Conservation (phyloP, 23 tunicate genomes). For the Styela clava region DNA sequence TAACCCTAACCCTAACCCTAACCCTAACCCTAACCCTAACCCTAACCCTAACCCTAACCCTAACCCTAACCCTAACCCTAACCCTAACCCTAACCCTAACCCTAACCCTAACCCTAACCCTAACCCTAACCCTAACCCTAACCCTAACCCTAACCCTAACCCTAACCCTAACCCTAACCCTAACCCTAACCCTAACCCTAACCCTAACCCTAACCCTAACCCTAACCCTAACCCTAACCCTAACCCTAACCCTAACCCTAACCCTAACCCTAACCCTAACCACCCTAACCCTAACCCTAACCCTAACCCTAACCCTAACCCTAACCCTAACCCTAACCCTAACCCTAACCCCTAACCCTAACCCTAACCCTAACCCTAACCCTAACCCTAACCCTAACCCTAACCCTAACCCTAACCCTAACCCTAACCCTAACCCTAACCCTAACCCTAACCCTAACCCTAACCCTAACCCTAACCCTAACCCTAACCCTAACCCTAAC, state of each 20-base stretch:
- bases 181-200: slow-evolving; percentile 90
- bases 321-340: slow-evolving; percentile 87
- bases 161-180: slow-evolving; percentile 88
- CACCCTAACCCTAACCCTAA: no score
- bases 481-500: no score
- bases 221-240: slow-evolving; percentile 97
- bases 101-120: no score
- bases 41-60: slow-evolving; percentile 87
- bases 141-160: slow-evolving; percentile 89
- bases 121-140: slow-evolving; percentile 94
- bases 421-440: no score
- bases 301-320: slow-evolving; percentile 94
- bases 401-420: no score
- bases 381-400: slow-evolving; percentile 85
- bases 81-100: slow-evolving; percentile 86
- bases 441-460: slow-evolving; percentile 85
- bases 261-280: slow-evolving; percentile 97
- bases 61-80: slow-evolving; percentile 79
- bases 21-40: slow-evolving; percentile 68
- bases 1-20: slow-evolving; percentile 74
- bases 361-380: slow-evolving; percentile 81
- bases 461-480: slow-evolving; percentile 86
- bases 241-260: slow-evolving; percentile 91
- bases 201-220: slow-evolving; percentile 92
- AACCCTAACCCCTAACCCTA: slow-evolving; percentile 83